These are phyloP conservation scores for Mesaphorura yosii DNA, from an alignment of 1,140 invertebrate species.

Conservation along the genomic window DNA sequence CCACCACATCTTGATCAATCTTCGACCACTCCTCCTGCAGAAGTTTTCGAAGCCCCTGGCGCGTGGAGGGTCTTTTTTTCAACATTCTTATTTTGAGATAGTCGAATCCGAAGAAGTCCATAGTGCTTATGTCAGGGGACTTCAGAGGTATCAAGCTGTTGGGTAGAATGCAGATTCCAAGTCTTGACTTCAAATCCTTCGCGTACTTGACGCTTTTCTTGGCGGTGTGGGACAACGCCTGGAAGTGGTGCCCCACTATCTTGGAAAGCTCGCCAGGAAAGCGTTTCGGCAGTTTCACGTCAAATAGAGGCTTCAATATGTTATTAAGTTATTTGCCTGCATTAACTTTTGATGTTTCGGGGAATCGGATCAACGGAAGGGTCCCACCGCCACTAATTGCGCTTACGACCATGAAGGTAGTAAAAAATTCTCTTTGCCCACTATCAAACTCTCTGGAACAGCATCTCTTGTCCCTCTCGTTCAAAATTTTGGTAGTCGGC, in stretches of 20 bases:
- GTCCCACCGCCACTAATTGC: slow-evolving; percentile 4
- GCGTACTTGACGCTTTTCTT: neutral
- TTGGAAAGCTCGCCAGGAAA: neutral
- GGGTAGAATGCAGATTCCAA: neutral
- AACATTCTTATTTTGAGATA: neutral
- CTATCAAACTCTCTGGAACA: too few species aligned
- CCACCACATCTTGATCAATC: neutral
- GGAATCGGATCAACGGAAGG: slow-evolving; percentile 3
- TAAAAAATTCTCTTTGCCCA: too few species aligned
- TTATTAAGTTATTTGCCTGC: neutral
- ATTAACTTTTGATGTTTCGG: slow-evolving; percentile 2
- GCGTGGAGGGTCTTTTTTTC: neutral
- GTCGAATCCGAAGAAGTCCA: slow-evolving; percentile 8
- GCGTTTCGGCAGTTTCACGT: neutral
- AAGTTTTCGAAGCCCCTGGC: neutral
- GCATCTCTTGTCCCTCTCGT: too few species aligned
- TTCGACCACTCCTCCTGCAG: neutral
- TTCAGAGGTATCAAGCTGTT: neutral
- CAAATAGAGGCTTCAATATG: neutral
- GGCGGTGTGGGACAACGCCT: neutral
- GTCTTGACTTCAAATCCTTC: neutral
- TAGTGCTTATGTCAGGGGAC: slow-evolving; percentile 3
- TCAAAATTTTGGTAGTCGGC: too few species aligned
- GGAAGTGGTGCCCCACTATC: neutral
- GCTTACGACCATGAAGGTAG: slow-evolving; percentile 8